Percentiles rank a stretch among this genome's conserved stretches.
These are phyloP conservation scores for Montipora cactus DNA, from an alignment of 64 coral and sea anemone genomes.

Conservation along the genomic window DNA sequence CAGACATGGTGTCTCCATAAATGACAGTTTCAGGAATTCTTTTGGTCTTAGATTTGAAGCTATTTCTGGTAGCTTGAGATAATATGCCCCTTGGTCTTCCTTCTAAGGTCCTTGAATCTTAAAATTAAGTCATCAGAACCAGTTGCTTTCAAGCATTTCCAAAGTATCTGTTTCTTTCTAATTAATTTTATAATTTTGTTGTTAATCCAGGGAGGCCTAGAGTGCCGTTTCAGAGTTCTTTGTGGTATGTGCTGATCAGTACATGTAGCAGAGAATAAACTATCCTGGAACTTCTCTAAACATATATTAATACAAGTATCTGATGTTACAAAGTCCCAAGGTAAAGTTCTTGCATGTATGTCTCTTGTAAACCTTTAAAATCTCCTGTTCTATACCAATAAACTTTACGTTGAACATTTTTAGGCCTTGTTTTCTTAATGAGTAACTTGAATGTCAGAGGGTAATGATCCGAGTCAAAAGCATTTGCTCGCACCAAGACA, in stretches of 20 bases:
- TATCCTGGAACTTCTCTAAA: constrained; percentile 23
- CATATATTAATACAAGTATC: constrained; percentile 32
- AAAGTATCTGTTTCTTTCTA: constrained; percentile 46
- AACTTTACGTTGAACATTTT: constrained; percentile 41
- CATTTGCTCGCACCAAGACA: constrained; percentile 15
- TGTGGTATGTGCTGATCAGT: constrained; percentile 51
- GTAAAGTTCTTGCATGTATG: not conserved
- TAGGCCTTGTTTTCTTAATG: constrained; percentile 29
- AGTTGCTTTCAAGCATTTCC: constrained; percentile 51
- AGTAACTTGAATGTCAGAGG: constrained; percentile 16
- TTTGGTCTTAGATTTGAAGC: constrained; percentile 36
- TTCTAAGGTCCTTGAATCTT: constrained; percentile 41
- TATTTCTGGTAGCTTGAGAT: constrained; percentile 26
- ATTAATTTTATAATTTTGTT: constrained; percentile 64
- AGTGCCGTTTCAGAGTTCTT: constrained; percentile 38
- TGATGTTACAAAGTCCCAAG: constrained; percentile 22
- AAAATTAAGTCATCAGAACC: constrained; percentile 37
- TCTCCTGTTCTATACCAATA: constrained; percentile 41
- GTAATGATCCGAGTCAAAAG: constrained; percentile 19
- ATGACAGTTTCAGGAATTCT: constrained; percentile 56
- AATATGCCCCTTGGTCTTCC: constrained; percentile 39
- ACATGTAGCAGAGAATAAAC: not conserved
- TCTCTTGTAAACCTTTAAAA: constrained; percentile 48
- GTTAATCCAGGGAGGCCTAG: constrained; percentile 71
- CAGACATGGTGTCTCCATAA: not conserved